Evolutionary conservation across 2,888 invertebrate species (phyloP).

Genomic region (Tetragnatha montana): DNA sequence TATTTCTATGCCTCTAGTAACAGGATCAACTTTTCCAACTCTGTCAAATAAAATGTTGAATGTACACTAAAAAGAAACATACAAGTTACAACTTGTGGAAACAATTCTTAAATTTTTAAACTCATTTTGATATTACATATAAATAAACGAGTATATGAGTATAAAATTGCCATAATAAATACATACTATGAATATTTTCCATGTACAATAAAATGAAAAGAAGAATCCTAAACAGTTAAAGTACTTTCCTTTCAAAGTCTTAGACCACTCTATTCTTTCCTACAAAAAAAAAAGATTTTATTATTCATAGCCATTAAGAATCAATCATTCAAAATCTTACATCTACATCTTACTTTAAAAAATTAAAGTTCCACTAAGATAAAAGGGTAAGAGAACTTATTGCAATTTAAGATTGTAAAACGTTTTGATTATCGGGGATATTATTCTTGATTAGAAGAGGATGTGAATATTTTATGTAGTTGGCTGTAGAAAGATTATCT

Average conservation of each 20-base stretch:
- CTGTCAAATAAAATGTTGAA: constrained; percentile 99
- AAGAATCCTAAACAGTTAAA: constrained; percentile 99
- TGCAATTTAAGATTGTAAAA: too few species aligned
- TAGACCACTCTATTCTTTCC: constrained; percentile 94
- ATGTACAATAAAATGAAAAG: constrained; percentile 97
- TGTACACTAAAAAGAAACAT: constrained; percentile 84
- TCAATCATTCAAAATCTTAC: too few species aligned
- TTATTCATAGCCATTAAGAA: not conserved
- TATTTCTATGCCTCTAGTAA: constrained; percentile 96
- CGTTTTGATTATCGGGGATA: too few species aligned
- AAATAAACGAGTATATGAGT: not conserved
- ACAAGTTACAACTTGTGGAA: constrained; percentile 1
- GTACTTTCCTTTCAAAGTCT: constrained; percentile 97
- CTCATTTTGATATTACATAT: constrained; percentile 1
- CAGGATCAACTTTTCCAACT: constrained; percentile 98
- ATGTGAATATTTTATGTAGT: too few species aligned
- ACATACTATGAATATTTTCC: constrained; percentile 99
- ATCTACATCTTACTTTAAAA: not conserved
- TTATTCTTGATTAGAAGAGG: too few species aligned
- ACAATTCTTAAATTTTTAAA: not conserved
- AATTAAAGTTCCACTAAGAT: not conserved
- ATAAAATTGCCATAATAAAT: not conserved
- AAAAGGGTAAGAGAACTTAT: too few species aligned
- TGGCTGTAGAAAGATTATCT: too few species aligned
- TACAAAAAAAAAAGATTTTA: constrained; percentile 76